Conservation (phyloP, 2,113 vertebrate genomes). For the Diadophis punctatus region DNA sequence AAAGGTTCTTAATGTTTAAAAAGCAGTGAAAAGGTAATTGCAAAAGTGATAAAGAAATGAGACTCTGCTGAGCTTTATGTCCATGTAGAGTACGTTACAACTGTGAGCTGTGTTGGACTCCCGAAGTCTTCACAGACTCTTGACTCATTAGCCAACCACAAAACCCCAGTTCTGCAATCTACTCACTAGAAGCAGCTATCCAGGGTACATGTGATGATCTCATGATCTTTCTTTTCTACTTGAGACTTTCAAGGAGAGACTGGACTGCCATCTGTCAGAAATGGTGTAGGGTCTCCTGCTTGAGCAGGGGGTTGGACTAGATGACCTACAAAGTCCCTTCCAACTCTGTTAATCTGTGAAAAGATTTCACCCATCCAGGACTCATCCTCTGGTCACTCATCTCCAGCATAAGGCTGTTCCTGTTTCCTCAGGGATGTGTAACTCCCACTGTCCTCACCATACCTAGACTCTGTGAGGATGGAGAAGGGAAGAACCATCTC, state of each 20-base stretch:
- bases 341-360: too few relatives aligned
- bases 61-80: not conserved
- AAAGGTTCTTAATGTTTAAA: not conserved
- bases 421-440: too few relatives aligned
- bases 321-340: too few relatives aligned
- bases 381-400: too few relatives aligned
- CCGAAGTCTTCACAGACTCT: not conserved
- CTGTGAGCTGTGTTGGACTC: not conserved
- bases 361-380: too few relatives aligned
- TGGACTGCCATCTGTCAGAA: too few relatives aligned
- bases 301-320: too few relatives aligned
- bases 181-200: not conserved
- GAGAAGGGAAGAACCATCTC: not conserved
- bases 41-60: not conserved
- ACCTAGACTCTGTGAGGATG: not conserved
- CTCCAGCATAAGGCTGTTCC: too few relatives aligned
- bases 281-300: too few relatives aligned
- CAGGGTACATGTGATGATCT: not conserved
- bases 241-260: too few relatives aligned
- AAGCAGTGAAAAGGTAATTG: not conserved
- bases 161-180: not conserved
- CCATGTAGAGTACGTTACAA: not conserved
- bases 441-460: not conserved
- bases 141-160: not conserved
- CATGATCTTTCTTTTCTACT: not conserved